Base-by-base conservation (phyloP, 2,888 invertebrate genomes). In the Acanthopleura granulata region DNA sequence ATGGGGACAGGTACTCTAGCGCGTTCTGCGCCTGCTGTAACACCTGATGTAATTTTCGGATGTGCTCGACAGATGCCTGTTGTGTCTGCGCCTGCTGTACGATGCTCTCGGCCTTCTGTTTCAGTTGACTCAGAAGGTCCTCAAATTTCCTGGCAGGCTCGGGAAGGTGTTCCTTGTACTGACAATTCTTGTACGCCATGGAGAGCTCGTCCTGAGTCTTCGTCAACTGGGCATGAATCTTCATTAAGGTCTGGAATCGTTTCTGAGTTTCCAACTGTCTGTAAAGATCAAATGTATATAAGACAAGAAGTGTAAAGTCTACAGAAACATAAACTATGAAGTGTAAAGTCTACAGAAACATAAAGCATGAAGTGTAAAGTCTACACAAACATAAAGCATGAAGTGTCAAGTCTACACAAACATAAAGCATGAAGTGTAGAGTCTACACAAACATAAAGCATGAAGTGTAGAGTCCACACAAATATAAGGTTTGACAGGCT, bases 21-120 rank as follows among this genome's bases (percentile, higher is more conserved):
- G 66, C 66, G 14, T 66, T 66, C 29, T 66, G 66, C 22, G 66
- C 66, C 66, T 66, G 66, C 25, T 66, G 66, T 16, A 27, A 66
- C 15, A 66, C 66, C 1, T 6, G 66, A 14, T 66, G 66, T 22
- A 66, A 25, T 25, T 66, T 66, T 27, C 25, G 66, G 29, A 66
- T 25, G 25, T 27, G 66, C 22, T 66, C 66, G 4, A 66, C 15
- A 14, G 22, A 22, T 6, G 22, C 22, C 22, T 27, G 22, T 14
- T 18, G 18, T 12, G 15, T 6, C 18, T 27, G 18, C 22, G 66
- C 66, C 29, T 66, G 66, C 16, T 27, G 22, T 16, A 66, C 16
- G 29, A 66, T 66, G 25, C 29, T 66, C 16, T 66, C 66, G 4
- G 66, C 66, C 29, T 66, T 66, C 4, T 66, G 22, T 66, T 66